Conservation (phyloP, 2,888 invertebrate species). For the Hanleya hanleyi region DNA sequence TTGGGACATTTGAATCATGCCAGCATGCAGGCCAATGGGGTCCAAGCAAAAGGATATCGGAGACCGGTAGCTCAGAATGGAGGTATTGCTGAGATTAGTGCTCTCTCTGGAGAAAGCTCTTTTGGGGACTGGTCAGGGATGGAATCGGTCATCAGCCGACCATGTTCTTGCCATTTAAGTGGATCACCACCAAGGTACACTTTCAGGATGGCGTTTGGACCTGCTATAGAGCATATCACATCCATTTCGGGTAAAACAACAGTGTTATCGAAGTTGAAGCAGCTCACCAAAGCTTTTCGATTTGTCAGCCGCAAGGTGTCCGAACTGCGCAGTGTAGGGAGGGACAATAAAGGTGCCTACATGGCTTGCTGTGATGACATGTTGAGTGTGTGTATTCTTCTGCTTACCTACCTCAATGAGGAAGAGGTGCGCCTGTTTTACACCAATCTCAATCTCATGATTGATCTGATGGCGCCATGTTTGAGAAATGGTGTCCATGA, state of each 20-base stretch:
- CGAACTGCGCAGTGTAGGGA: slow-evolving; percentile 20
- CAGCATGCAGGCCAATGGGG: not conserved
- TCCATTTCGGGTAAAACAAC: slow-evolving; percentile 14
- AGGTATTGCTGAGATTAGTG: not conserved
- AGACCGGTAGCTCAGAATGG: not conserved
- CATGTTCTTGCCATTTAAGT: not conserved
- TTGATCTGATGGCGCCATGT: slow-evolving; percentile 59
- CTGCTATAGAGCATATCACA: not conserved
- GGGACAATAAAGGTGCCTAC: slow-evolving; percentile 2
- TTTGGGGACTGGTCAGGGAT: no score
- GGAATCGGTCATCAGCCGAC: no score
- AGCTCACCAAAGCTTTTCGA: slow-evolving; percentile 42
- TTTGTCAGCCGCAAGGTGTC: slow-evolving; percentile 37
- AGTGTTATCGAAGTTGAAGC: slow-evolving; percentile 39
- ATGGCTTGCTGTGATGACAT: slow-evolving; percentile 53
- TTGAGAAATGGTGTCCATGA: slow-evolving; percentile 59
- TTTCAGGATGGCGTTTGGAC: not conserved
- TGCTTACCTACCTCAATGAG: slow-evolving; percentile 45
- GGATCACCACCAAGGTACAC: not conserved
- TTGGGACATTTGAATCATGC: not conserved
- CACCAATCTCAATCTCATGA: slow-evolving; percentile 52
- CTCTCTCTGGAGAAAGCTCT: not conserved
- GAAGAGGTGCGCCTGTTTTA: slow-evolving; percentile 46
- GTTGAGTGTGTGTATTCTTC: slow-evolving; percentile 51
- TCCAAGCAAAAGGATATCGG: not conserved